Evolutionary conservation across 2,113 vertebrate genomes (phyloP), one percentile per base, ranked within the genome.

Genomic region (Columbina picui): DNA sequence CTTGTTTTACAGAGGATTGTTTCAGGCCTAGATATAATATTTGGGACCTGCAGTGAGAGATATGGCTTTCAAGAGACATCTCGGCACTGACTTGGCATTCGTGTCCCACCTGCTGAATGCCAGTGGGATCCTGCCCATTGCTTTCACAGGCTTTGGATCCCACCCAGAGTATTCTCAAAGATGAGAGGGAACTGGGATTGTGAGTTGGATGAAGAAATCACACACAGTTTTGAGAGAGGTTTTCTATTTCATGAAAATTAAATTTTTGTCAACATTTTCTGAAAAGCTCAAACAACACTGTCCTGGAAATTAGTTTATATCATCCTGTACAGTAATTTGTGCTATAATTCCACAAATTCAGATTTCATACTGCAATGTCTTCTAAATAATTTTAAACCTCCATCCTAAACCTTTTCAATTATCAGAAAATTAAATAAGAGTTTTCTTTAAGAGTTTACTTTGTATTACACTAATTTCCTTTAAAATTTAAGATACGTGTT

Each of bases 91-190:
- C 68, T 92, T 97, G 94, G 94, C 94, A 93, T 74, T 88, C 7
- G 2, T 45, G 79, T 93, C 85, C 90, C 82, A 94, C 92, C 90
- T 92, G 85, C 94, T 92, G 90, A 94, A 95, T 95, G 94, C 80
- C 93, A 94, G 68, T 94, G 93, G 92, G 94, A 92, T 88, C 93
- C 76, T 78, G 64, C 93, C 96, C 96, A 96, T 92, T 71, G 89
- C 94, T 94, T 97, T 97, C 89, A 96, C 29, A 91, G 91, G 52
- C 83, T 78, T 97, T 96, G 95, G 94, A 96, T 94, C 64, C 69
- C 18, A 75, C 90, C 94, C 94, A 96, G 94, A 60, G 71, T 47
- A 78, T 73, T 96, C 79, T 94, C 91, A 94, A 93, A 94, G 87
- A 84, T 0, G 0, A 47, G 63, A 67, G 36, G 69, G 41, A 90